Conservation (phyloP, 1,140 invertebrate species). For the Pinna nobilis region DNA sequence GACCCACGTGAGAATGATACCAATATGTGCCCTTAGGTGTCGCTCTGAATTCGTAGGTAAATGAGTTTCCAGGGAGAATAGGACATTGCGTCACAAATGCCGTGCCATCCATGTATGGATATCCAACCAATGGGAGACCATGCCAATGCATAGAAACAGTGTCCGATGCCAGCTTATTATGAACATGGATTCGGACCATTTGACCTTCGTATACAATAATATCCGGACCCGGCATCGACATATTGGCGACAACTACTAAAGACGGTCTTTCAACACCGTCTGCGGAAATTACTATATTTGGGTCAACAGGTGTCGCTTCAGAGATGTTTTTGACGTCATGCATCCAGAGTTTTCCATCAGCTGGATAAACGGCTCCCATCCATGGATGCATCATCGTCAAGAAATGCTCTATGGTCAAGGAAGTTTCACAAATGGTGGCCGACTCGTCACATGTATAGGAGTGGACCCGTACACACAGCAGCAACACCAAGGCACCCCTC, state of each 20-base stretch:
- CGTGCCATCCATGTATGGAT: constrained; percentile 93
- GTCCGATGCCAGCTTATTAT: constrained; percentile 87
- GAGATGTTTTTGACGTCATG: constrained; percentile 45
- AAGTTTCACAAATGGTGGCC: constrained; percentile 49
- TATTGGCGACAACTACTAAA: constrained; percentile 55
- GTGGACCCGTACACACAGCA: not conserved
- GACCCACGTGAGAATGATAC: constrained; percentile 68
- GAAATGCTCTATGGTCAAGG: constrained; percentile 41
- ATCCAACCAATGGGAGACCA: constrained; percentile 86
- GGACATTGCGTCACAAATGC: constrained; percentile 93
- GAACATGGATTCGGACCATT: constrained; percentile 87
- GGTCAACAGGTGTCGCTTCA: constrained; percentile 25
- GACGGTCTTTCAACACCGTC: constrained; percentile 55
- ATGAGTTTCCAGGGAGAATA: constrained; percentile 87
- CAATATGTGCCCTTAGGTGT: constrained; percentile 61
- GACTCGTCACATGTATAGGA: constrained; percentile 34
- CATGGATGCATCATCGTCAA: constrained; percentile 54
- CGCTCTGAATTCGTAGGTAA: constrained; percentile 84
- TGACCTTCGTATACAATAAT: constrained; percentile 88
- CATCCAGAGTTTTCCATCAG: constrained; percentile 47
- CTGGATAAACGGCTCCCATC: constrained; percentile 36
- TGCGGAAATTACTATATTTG: constrained; percentile 51
- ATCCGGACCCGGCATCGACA: constrained; percentile 58
- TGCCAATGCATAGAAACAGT: constrained; percentile 91
- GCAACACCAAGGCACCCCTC: constrained; percentile 2